Evolutionary conservation across 2,797 vertebrate genomes (phyloP).

Genomic region (Synaphobranchus kaupii): DNA sequence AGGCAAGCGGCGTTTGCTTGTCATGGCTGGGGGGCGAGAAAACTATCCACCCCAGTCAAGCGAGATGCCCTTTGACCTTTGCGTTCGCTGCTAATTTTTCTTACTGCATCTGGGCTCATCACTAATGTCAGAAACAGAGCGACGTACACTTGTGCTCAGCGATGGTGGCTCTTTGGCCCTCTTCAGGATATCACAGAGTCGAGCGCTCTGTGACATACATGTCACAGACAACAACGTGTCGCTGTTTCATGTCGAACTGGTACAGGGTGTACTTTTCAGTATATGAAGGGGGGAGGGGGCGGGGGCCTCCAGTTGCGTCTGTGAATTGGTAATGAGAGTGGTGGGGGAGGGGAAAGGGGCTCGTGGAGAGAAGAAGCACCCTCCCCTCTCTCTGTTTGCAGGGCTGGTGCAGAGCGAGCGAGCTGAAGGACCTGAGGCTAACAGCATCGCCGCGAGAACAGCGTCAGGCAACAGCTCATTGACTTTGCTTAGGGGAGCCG

Average conservation of each 20-base stretch:
- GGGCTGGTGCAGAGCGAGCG: not conserved
- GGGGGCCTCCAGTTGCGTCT: not conserved
- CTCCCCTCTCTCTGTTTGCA: too few species aligned
- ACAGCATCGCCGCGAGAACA: too few species aligned
- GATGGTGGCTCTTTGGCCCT: not conserved
- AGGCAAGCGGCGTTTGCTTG: not conserved
- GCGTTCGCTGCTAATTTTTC: not conserved
- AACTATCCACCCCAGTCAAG: not conserved
- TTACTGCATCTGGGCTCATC: not conserved
- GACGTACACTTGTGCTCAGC: not conserved
- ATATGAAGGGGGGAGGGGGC: not conserved
- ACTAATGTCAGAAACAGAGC: not conserved
- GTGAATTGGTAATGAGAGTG: not conserved
- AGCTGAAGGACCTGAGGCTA: not conserved
- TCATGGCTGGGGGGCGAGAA: not conserved
- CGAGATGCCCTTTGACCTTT: not conserved
- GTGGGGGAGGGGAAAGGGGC: not conserved
- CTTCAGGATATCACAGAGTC: not conserved
- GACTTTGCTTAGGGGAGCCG: not conserved
- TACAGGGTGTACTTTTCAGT: slow-evolving; percentile 10
- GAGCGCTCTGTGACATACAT: not conserved
- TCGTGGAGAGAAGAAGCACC: not conserved
- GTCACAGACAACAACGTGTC: not conserved
- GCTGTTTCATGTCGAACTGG: not conserved
- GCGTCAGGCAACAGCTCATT: not conserved